These are phyloP conservation scores for Novumbra hubbsi DNA, from an alignment of 2,797 vertebrate genomes.

Conservation along the genomic window DNA sequence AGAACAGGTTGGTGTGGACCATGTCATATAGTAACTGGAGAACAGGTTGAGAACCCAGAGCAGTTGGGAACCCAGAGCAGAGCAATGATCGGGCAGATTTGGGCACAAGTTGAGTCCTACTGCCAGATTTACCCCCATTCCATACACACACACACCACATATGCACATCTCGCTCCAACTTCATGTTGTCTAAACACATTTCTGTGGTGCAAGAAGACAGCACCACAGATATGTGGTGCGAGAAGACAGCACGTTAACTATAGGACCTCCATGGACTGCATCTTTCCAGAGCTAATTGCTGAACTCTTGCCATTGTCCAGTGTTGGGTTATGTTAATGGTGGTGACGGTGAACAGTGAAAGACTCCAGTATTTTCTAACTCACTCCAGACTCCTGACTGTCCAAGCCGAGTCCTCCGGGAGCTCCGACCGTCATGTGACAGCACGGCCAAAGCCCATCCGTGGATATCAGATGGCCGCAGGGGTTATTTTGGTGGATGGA, in stretches of 20 bases:
- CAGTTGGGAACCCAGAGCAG: slow-evolving; percentile 57
- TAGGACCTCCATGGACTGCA: slow-evolving; percentile 63
- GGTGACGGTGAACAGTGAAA: slow-evolving; percentile 62
- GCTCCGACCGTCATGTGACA: slow-evolving; percentile 32
- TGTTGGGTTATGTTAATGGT: slow-evolving; percentile 70
- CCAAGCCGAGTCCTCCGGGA: slow-evolving; percentile 36
- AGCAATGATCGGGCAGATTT: slow-evolving; percentile 65
- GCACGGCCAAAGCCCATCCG: slow-evolving; percentile 39
- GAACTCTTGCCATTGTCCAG: slow-evolving; percentile 82
- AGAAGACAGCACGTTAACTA: slow-evolving; percentile 41
- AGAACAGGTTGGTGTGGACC: slow-evolving; percentile 53
- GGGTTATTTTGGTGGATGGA: slow-evolving; percentile 48
- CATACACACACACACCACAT: not conserved
- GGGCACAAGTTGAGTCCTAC: slow-evolving; percentile 60
- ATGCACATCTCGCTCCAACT: slow-evolving; percentile 40
- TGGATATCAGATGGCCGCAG: slow-evolving; percentile 41
- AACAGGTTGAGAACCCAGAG: slow-evolving; percentile 60
- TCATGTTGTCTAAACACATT: slow-evolving; percentile 77
- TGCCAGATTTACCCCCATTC: not conserved
- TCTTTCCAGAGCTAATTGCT: slow-evolving; percentile 81
- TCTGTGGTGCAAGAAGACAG: slow-evolving; percentile 45
- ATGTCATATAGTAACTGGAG: slow-evolving; percentile 25
- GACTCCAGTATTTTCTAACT: slow-evolving; percentile 61
- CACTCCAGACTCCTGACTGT: slow-evolving; percentile 39
- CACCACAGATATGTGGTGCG: slow-evolving; percentile 61